Evolutionary conservation across 2,797 vertebrate species (phyloP).

Genomic region (Sebastes steindachneri): DNA sequence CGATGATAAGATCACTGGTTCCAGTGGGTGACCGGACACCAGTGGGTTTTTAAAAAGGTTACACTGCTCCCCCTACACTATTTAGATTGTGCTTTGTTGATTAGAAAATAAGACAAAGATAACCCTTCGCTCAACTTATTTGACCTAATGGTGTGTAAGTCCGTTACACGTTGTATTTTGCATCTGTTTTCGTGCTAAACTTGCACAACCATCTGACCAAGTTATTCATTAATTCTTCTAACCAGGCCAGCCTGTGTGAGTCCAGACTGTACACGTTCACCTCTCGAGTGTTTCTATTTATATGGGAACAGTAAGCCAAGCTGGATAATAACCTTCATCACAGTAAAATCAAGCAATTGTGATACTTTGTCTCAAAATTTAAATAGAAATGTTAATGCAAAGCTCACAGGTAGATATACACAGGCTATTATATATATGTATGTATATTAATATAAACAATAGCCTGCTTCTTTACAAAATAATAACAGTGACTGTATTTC

Average conservation of each 20-base stretch:
- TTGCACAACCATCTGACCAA: constrained; percentile 61
- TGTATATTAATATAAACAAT: constrained; percentile 5
- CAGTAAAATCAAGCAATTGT: constrained; percentile 76
- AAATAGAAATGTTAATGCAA: constrained; percentile 77
- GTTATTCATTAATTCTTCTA: constrained; percentile 49
- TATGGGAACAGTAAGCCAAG: constrained; percentile 64
- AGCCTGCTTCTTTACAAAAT: constrained; percentile 74
- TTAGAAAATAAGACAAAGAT: constrained; percentile 83
- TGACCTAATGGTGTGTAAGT: constrained; percentile 78
- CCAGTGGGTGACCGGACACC: constrained; percentile 51
- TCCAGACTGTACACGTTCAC: constrained; percentile 47
- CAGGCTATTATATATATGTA: constrained; percentile 58
- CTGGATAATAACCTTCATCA: constrained; percentile 62
- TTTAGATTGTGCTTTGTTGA: constrained; percentile 88
- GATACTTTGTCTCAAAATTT: constrained; percentile 71
- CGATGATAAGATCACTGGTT: constrained; percentile 79
- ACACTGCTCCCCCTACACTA: constrained; percentile 73
- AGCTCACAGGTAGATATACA: constrained; percentile 67
- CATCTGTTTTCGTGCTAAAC: constrained; percentile 70
- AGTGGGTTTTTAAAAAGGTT: constrained; percentile 74
- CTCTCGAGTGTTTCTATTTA: constrained; percentile 34
- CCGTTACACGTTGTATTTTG: constrained; percentile 67
- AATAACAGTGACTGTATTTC: constrained; percentile 75
- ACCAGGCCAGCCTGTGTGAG: constrained; percentile 63
- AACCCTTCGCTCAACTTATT: constrained; percentile 72